phyloP scores from a whole-genome alignment of 53 echinoderm and acorn worm species.

The Apostichopus leukothele region DNA sequence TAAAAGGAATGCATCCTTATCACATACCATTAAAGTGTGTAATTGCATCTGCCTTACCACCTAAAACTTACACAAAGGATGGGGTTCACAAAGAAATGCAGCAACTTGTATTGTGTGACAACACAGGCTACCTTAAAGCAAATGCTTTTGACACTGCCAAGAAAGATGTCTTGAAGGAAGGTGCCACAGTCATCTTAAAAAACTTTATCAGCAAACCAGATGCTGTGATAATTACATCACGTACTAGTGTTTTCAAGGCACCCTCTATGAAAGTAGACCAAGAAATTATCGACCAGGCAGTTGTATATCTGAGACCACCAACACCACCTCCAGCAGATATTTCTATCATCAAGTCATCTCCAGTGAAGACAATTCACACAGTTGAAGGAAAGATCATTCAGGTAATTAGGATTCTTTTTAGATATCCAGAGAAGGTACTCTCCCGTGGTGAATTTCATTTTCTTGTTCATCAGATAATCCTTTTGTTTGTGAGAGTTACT shows the following conservation, averaged over 20 bases:
- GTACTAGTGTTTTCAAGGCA: not conserved
- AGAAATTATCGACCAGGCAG: constrained; percentile 7
- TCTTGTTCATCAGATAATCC: no score
- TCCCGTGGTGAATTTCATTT: no score
- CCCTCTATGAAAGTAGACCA: constrained; percentile 2
- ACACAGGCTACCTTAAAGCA: not conserved
- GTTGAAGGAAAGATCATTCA: constrained; percentile 24
- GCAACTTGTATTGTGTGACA: constrained; percentile 11
- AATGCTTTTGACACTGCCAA: constrained; percentile 6
- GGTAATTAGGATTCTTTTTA: not conserved
- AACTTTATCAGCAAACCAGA: constrained; percentile 13
- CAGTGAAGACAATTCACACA: constrained; percentile 23
- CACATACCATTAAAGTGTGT: not conserved
- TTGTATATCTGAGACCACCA: not conserved
- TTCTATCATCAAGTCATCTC: constrained; percentile 12
- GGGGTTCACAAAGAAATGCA: constrained; percentile 5
- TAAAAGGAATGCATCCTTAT: constrained; percentile 6
- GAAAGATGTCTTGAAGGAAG: not conserved
- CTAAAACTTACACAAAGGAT: constrained; percentile 9
- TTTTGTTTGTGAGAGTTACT: no score
- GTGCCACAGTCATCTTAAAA: constrained; percentile 11
- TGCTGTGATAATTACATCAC: constrained; percentile 3
- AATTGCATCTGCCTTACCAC: constrained; percentile 12
- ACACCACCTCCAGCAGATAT: constrained; percentile 28
- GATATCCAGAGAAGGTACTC: no score